Evolutionary conservation across 2,888 invertebrate genomes (phyloP).

Genomic region (Malachius bipustulatus): DNA sequence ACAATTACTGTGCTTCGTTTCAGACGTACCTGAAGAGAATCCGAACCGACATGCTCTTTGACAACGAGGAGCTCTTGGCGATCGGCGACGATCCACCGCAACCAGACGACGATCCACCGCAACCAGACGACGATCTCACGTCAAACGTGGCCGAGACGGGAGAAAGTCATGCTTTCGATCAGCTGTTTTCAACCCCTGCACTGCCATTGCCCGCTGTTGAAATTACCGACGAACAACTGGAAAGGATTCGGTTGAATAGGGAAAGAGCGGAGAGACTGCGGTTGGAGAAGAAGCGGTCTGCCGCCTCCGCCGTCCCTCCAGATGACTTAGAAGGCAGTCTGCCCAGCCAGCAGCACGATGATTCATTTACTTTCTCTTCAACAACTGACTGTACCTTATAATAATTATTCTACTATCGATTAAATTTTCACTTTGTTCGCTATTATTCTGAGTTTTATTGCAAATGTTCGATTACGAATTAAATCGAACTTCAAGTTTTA

Average conservation of each 20-base stretch:
- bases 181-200: conserved; percentile 8
- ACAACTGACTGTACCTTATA: too few species aligned
- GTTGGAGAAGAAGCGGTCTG: too few species aligned
- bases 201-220: conserved; percentile 15
- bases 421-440: too few species aligned
- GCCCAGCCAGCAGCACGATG: too few species aligned
- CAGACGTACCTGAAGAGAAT: conserved; percentile 56
- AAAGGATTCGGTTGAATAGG: conserved; percentile 46
- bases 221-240: conserved; percentile 52
- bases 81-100: conserved; percentile 48
- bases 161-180: background rate
- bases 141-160: conserved; percentile 1
- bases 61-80: conserved; percentile 37
- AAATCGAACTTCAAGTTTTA: too few species aligned
- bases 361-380: too few species aligned
- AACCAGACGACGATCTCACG: conserved; percentile 19
- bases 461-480: too few species aligned
- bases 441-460: too few species aligned
- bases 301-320: too few species aligned
- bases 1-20: conserved; percentile 22
- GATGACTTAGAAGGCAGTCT: too few species aligned
- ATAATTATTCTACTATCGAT: too few species aligned
- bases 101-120: conserved; percentile 8
- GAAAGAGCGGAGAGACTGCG: conserved; percentile 35
- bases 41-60: conserved; percentile 47